Percentiles rank a stretch among this genome's conserved stretches.
phyloP scores from a whole-genome alignment of 2,888 invertebrate species.

The Meta bourneti region DNA sequence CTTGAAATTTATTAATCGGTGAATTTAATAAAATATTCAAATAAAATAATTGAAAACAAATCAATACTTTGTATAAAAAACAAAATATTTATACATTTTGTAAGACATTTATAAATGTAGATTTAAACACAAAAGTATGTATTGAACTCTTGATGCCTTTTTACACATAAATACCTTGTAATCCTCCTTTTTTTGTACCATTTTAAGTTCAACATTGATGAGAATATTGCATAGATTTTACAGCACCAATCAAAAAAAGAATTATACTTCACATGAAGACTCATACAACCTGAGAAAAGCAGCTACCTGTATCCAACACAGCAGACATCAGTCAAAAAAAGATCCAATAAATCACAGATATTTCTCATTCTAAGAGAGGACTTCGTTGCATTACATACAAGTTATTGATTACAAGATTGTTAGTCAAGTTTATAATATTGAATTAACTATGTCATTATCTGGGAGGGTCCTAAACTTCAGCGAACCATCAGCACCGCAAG shows the following conservation, averaged over 20 bases:
- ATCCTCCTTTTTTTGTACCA: constrained; percentile 7
- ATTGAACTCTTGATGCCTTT: constrained; percentile 33
- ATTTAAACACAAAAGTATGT: neutral
- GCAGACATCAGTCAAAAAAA: constrained; percentile 53
- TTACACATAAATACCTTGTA: constrained; percentile 41
- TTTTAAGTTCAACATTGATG: constrained; percentile 40
- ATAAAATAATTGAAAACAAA: neutral
- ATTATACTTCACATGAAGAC: constrained; percentile 43
- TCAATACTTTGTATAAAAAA: neutral
- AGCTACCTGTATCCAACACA: constrained; percentile 57
- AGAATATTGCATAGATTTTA: constrained; percentile 45
- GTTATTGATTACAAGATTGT: neutral
- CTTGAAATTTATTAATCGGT: neutral
- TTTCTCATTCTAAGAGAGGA: constrained; percentile 57
- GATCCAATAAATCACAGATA: constrained; percentile 71
- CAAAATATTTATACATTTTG: neutral
- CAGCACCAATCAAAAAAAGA: constrained; percentile 71
- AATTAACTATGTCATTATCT: constrained; percentile 83
- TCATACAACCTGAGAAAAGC: constrained; percentile 68
- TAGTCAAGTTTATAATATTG: constrained; percentile 50
- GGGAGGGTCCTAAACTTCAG: constrained; percentile 97
- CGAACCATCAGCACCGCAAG: constrained; percentile 99
- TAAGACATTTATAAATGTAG: neutral
- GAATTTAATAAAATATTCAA: neutral
- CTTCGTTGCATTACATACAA: constrained; percentile 71